Base-by-base conservation (phyloP, 2,888 invertebrate species). In the Fragum whitleyi region DNA sequence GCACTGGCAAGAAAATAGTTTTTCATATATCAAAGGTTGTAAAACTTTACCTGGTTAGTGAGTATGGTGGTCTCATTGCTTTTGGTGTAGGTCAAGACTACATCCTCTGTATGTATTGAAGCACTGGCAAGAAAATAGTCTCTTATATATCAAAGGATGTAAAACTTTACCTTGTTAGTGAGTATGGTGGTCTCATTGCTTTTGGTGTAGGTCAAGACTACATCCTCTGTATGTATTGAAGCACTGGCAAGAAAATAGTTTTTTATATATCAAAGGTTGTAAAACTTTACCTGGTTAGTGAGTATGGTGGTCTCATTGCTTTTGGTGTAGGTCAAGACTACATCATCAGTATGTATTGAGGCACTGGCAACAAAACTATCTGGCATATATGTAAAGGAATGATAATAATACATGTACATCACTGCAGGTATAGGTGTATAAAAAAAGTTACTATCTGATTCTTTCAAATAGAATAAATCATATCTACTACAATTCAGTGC, bases 301-400 rank as follows among this genome's bases (percentile, higher is more conserved):
- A 91, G 69, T 1, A 53, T 55, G 2, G 77, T 72, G 23, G 68
- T 61, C 26, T 68, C 80, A 57, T 74, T 75, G 57, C 79, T 88
- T 59, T 87, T 87, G 65, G 84, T 77, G 71, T 82, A 78, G 11
- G 91, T 90, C 61, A 92, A 32, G 0, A 85, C 87, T 11, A 92
- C 86, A 74, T 90, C 89, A 36, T 92, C 91, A 68, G 90, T 87
- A 28, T 86, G 85, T 21, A 86, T 29, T n/a, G 91, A 90, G 19
- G 87, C 87, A 86, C 91, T 91, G 42, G 91, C 90, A 57, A 92
- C 75, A 65, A 85, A 83, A 74, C 74, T 86, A 65, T 89, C 91
- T 91, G 32, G 3, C 32, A 36, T 36, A 36, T 36, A 36, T 3
- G 32, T 36, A 6, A 36, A 36, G 32, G 32, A 36, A 36, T 36